Evolutionary conservation across 2,888 invertebrate species (phyloP).

Genomic region (Cataglyphis albicans): DNA sequence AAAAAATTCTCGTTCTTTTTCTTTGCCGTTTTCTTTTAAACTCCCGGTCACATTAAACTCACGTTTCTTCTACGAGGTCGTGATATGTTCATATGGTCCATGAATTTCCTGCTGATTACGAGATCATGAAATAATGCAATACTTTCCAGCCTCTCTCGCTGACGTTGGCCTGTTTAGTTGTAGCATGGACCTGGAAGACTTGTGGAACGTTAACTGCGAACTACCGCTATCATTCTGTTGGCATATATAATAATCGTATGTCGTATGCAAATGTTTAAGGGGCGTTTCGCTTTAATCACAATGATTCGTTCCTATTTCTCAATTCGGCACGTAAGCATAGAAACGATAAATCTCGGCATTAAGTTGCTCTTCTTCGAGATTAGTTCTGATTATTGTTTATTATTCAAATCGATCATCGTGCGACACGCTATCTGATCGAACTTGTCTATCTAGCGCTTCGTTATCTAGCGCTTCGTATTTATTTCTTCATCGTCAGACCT

Average conservation of each 20-base stretch:
- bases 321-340: slow-evolving; percentile 6
- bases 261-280: slow-evolving; percentile 17
- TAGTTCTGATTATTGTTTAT: neutral
- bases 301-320: slow-evolving; percentile 15
- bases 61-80: slow-evolving; percentile 4
- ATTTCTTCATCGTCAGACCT: neutral
- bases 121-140: slow-evolving; percentile 16
- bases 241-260: slow-evolving; percentile 11
- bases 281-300: slow-evolving; percentile 47
- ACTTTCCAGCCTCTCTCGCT: neutral
- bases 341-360: neutral
- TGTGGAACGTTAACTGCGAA: slow-evolving; percentile 20
- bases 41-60: neutral
- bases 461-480: neutral
- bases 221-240: neutral
- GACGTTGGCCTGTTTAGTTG: neutral
- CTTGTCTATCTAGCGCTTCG: neutral
- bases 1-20: slow-evolving; percentile 8
- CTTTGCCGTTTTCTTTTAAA: neutral
- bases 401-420: neutral
- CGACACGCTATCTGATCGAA: neutral
- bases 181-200: slow-evolving; percentile 47
- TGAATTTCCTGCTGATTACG: slow-evolving; percentile 18
- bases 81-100: slow-evolving; percentile 56
- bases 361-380: slow-evolving; percentile 9